phyloP scores from a whole-genome alignment of 2,113 vertebrate genomes.

The Opisthocomus hoazin region DNA sequence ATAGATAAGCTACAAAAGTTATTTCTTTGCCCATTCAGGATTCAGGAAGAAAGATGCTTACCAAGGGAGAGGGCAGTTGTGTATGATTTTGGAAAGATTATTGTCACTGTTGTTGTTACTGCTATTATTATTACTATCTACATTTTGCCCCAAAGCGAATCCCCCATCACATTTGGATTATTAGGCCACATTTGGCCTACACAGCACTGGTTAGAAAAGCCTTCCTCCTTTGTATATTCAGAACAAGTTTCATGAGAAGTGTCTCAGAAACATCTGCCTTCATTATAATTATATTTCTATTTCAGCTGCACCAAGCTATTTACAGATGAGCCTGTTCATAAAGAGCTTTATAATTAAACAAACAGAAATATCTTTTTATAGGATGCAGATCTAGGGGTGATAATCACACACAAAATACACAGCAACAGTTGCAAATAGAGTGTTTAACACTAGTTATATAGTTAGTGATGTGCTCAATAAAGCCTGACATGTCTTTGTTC shows the following conservation, averaged over 20 bases:
- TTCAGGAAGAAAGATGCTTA: background rate
- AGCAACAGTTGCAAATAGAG: constrained; percentile 84
- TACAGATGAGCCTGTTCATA: constrained; percentile 83
- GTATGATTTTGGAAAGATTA: background rate
- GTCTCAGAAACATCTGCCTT: constrained; percentile 83
- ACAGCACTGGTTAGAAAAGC: constrained; percentile 31
- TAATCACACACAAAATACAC: constrained; percentile 85
- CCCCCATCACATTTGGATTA: background rate
- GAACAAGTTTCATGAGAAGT: constrained; percentile 74
- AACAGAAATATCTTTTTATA: constrained; percentile 89
- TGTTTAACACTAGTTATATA: constrained; percentile 79
- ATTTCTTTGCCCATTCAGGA: background rate
- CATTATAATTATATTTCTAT: constrained; percentile 87
- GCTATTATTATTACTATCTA: background rate
- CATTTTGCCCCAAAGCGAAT: background rate
- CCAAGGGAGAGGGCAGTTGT: background rate
- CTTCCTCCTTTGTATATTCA: constrained; percentile 72
- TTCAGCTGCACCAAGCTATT: constrained; percentile 85
- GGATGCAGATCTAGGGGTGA: constrained; percentile 81
- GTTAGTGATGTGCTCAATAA: constrained; percentile 80
- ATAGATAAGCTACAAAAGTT: background rate
- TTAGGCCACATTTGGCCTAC: background rate
- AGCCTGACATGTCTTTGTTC: constrained; percentile 78
- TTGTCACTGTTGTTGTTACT: background rate
- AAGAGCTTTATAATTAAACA: constrained; percentile 87